Evolutionary conservation across 2,888 invertebrate genomes (phyloP).

Genomic region (Rhagophthalmus giganteus): DNA sequence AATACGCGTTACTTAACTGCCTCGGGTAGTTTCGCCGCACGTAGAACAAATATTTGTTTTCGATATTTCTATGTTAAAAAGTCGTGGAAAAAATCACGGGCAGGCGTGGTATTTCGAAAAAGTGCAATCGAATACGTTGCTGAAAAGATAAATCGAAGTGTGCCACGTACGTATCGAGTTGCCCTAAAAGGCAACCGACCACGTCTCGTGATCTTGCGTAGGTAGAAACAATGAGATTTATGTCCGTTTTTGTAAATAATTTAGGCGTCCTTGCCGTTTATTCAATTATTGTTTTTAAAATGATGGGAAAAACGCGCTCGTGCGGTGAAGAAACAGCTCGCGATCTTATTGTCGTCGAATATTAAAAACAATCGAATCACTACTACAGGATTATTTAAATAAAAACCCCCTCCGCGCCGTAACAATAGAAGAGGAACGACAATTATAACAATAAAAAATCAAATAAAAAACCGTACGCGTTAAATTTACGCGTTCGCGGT

Average conservation of each 20-base stretch:
- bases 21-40: no score
- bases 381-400: no score
- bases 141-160: constrained; percentile 19
- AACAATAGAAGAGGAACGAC: no score
- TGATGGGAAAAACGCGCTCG: constrained; percentile 11
- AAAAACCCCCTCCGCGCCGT: no score
- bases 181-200: constrained; percentile 22
- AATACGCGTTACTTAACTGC: no score
- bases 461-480: no score
- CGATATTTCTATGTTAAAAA: not conserved
- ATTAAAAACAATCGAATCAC: no score
- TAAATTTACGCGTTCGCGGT: no score
- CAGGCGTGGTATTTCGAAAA: not conserved
- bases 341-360: constrained; percentile 10
- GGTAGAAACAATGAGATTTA: constrained; percentile 14
- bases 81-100: not conserved
- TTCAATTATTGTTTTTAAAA: constrained; percentile 20
- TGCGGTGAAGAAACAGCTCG: constrained; percentile 9
- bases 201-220: constrained; percentile 4
- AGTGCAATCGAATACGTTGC: not conserved
- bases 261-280: constrained; percentile 12
- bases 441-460: no score
- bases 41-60: no score
- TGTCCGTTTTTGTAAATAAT: constrained; percentile 26
- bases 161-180: constrained; percentile 20